Evolutionary conservation across 1,140 invertebrate genomes (phyloP).

Genomic region (Fragariocoptes setiger): DNA sequence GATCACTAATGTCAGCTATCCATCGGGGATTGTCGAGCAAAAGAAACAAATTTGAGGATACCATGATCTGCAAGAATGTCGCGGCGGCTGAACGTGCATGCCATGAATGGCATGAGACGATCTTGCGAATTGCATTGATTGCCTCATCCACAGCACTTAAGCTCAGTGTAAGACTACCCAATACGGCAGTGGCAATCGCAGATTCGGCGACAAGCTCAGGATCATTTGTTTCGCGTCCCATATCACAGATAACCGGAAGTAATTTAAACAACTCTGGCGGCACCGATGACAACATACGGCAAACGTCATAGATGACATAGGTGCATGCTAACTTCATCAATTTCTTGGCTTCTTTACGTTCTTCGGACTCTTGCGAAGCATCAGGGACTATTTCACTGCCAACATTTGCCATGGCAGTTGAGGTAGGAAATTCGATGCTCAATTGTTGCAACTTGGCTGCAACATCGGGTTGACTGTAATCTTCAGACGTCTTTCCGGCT

Average conservation of each 20-base stretch:
- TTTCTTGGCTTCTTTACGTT: slow-evolving; percentile 4
- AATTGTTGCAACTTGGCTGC: not conserved
- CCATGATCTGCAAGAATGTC: slow-evolving; percentile 39
- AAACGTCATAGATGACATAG: slow-evolving; percentile 20
- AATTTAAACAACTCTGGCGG: slow-evolving; percentile 26
- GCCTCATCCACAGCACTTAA: slow-evolving; percentile 12
- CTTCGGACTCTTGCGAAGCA: not conserved
- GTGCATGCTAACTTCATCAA: slow-evolving; percentile 22
- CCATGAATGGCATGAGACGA: slow-evolving; percentile 29
- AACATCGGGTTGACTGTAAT: too few species aligned
- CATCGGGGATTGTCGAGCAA: slow-evolving; percentile 25
- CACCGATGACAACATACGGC: slow-evolving; percentile 19
- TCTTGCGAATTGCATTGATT: slow-evolving; percentile 12
- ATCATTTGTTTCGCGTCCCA: slow-evolving; percentile 38
- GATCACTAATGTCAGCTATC: slow-evolving; percentile 13
- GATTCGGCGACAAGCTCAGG: slow-evolving; percentile 40
- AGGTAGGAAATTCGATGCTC: too few species aligned
- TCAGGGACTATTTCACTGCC: too few species aligned
- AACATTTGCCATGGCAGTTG: too few species aligned
- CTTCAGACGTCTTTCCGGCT: too few species aligned
- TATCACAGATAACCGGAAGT: slow-evolving; percentile 28
- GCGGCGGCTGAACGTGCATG: slow-evolving; percentile 33
- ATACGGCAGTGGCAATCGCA: slow-evolving; percentile 26
- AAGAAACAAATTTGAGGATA: slow-evolving; percentile 50
- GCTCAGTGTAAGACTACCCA: slow-evolving; percentile 20